Evolutionary conservation across 2,888 invertebrate species (phyloP).

Genomic region (Harpalus rubripes): DNA sequence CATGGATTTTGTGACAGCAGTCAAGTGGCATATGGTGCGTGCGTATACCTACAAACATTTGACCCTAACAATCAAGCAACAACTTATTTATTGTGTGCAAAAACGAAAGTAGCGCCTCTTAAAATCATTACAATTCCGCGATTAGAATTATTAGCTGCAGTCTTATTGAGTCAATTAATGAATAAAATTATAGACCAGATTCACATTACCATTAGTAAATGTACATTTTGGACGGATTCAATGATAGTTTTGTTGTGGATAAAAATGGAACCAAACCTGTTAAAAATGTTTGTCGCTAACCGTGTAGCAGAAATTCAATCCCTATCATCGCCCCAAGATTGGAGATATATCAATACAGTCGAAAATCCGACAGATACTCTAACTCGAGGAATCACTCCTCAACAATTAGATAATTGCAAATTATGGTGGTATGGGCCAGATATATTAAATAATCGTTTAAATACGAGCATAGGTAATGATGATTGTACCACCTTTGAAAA

Average conservation of each 20-base stretch:
- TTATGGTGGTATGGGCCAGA: slow-evolving; percentile 38
- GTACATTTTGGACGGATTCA: slow-evolving; percentile 35
- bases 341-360: background rate
- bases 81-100: background rate
- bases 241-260: slow-evolving; percentile 9
- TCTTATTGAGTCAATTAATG: background rate
- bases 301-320: slow-evolving; percentile 23
- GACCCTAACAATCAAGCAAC: too few relatives aligned
- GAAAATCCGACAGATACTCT: slow-evolving; percentile 37
- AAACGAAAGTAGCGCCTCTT: background rate
- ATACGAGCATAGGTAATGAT: too few relatives aligned
- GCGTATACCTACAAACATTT: background rate
- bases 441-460: background rate
- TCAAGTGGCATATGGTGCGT: slow-evolving; percentile 10
- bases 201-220: slow-evolving; percentile 5
- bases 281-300: slow-evolving; percentile 40
- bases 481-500: background rate
- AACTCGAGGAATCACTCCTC: background rate
- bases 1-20: slow-evolving; percentile 8
- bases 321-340: background rate
- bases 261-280: background rate
- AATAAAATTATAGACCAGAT: background rate
- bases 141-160: slow-evolving; percentile 13
- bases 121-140: slow-evolving; percentile 9
- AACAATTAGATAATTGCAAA: background rate